Base-by-base conservation (phyloP, 2,888 invertebrate species). In the Steromphala cineraria region DNA sequence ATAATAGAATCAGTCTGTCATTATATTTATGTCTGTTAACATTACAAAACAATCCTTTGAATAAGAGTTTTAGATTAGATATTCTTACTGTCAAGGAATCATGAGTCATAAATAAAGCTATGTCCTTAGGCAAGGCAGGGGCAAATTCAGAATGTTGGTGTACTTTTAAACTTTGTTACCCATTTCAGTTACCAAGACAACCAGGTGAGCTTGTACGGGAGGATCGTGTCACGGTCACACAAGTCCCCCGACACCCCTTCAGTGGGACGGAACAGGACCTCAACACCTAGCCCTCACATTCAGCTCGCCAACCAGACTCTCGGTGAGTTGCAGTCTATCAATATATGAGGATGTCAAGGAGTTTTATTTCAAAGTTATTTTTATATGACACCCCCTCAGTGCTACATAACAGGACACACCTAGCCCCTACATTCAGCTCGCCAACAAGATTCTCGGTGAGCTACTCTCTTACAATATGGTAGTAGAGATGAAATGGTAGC, bases 301-400 rank as follows among this genome's bases (percentile, higher is more conserved):
- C 62, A 62, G 62, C 62, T 28, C 13, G 24, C 28, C 13, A 62
- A 62, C 62, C 62, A 62, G 78, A 15, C 56, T 17, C 74, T 53
- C 56, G 5, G 40, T 74, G 7, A 78, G 81, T 17, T 56, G 62
- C 17, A 78, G 77, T 77, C 71, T 36, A 8, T 36, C 36, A 36
- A 36, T 36, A 8, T 8, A 46, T 46, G 7, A 36, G 36, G 36
- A 36, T 36, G 4, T 46, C 5, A 46, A 8, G 46, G 10, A 4
- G 10, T 36, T 7, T 36, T 2, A 36, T 36, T 7, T 36, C n/a
- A n/a, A n/a, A n/a, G n/a, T n/a, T n/a, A n/a, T n/a, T n/a, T n/a
- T n/a, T n/a, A n/a, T n/a, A n/a, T n/a, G 28, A 24, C 1, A 28
- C 28, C 10, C 21, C 62, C 21, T 28, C 24, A 13, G 62, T 17